Base-by-base conservation (phyloP, 1,140 invertebrate species). In the Lysiphlebus fabarum region DNA sequence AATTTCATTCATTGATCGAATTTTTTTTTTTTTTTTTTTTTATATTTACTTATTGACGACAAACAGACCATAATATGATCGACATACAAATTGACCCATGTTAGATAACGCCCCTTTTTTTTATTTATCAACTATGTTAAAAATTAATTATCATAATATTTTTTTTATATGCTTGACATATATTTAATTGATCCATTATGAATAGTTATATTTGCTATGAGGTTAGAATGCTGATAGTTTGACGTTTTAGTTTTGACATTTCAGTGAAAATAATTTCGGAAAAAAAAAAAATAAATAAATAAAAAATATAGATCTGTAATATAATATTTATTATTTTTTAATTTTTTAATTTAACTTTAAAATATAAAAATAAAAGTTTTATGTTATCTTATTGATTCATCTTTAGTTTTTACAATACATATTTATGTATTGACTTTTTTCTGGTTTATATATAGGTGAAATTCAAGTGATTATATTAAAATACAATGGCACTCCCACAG, bases 401-500 rank as follows among this genome's bases (percentile, higher is more conserved):
- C n/a, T n/a, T n/a, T n/a, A n/a, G n/a, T n/a, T n/a, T n/a, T n/a
- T n/a, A n/a, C n/a, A n/a, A n/a, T n/a, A n/a, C n/a, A n/a, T n/a
- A n/a, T n/a, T n/a, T n/a, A n/a, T n/a, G n/a, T n/a, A n/a, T n/a
- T n/a, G n/a, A n/a, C n/a, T n/a, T n/a, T n/a, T n/a, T n/a, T n/a
- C n/a, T n/a, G n/a, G n/a, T n/a, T n/a, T n/a, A n/a, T n/a, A n/a
- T n/a, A n/a, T n/a, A 26, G 17, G 17, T 26, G 17, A 26, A 26
- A 26, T 26, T 26, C 1, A 26, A 26, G 17, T 26, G 17, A 26
- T n/a, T n/a, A 26, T 2, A 26, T 2, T n/a, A 9, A n/a, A 2
- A 53, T 43, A 45, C 7, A 38, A 60, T 60, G 67, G 57, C 51
- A 50, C 65, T 58, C 45, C 58, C 62, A 4, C 65, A 64, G 45